phyloP scores from a whole-genome alignment of 2,113 vertebrate species.

The Oenanthe oenanthe region DNA sequence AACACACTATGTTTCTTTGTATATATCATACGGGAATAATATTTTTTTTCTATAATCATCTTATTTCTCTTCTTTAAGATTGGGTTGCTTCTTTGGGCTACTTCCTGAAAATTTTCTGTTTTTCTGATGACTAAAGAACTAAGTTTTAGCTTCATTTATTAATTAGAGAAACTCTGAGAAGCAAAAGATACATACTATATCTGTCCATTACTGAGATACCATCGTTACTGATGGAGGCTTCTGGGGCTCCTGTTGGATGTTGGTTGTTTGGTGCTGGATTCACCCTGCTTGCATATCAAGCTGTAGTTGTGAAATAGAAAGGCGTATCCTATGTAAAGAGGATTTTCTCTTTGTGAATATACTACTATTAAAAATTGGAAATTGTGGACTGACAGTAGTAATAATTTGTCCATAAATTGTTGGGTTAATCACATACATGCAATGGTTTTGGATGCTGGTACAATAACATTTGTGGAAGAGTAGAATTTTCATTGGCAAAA shows the following conservation, averaged over 20 bases:
- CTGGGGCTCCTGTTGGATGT: accelerated
- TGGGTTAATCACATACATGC: neutral
- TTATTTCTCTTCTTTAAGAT: neutral
- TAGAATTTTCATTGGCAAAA: neutral
- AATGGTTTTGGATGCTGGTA: neutral
- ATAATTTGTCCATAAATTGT: neutral
- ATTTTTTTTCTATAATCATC: neutral
- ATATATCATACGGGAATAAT: neutral
- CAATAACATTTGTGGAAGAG: neutral
- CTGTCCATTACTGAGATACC: neutral
- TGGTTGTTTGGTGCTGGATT: neutral
- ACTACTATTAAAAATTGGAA: neutral
- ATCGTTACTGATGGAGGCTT: accelerated
- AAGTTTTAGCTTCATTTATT: neutral
- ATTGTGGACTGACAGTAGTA: neutral
- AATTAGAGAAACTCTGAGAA: neutral
- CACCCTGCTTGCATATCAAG: neutral
- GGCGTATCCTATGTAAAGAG: accelerated
- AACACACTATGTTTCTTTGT: neutral
- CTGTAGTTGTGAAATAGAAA: neutral
- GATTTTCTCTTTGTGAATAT: neutral
- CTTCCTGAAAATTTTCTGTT: neutral
- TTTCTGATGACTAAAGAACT: neutral
- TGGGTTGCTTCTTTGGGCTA: neutral
- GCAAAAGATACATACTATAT: neutral